These are phyloP conservation scores for Microdon myrmicae DNA, from an alignment of 2,888 invertebrate species.

Conservation along the genomic window DNA sequence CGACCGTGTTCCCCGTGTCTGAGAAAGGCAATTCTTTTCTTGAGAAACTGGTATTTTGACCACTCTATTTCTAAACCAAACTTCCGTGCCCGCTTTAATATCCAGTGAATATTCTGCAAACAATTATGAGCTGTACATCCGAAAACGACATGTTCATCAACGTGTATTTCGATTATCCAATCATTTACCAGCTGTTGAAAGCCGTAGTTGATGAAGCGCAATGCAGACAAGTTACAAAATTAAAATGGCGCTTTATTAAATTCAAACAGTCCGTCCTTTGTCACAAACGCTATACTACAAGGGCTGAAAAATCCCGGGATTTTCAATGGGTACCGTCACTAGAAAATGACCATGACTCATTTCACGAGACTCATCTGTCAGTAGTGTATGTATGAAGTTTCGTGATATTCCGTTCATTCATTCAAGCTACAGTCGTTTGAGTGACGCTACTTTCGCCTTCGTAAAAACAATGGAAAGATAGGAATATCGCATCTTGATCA, in stretches of 20 bases:
- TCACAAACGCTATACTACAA: conserved; percentile 21
- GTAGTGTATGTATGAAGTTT: too few species aligned
- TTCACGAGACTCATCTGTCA: too few species aligned
- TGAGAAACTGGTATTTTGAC: conserved; percentile 44
- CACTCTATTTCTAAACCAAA: conserved; percentile 46
- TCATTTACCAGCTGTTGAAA: conserved; percentile 27
- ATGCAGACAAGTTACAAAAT: conserved; percentile 24
- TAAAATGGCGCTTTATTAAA: conserved; percentile 22
- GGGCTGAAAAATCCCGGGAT: too few species aligned
- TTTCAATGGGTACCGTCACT: too few species aligned
- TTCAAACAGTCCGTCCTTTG: conserved; percentile 13
- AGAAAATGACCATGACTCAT: too few species aligned
- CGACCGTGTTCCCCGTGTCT: conserved; percentile 28
- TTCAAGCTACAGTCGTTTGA: too few species aligned
- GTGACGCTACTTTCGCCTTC: too few species aligned
- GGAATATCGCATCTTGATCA: too few species aligned
- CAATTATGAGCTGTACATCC: conserved; percentile 26
- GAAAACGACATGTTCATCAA: conserved; percentile 45
- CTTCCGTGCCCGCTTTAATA: conserved; percentile 24
- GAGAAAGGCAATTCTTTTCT: conserved; percentile 30
- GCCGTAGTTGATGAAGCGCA: conserved; percentile 17
- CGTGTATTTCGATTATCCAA: conserved; percentile 17
- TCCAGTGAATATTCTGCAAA: conserved; percentile 19
- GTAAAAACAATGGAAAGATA: too few species aligned
- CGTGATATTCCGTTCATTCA: too few species aligned